Conservation (phyloP, 2,113 vertebrate genomes). For the Ranitomeya variabilis region DNA sequence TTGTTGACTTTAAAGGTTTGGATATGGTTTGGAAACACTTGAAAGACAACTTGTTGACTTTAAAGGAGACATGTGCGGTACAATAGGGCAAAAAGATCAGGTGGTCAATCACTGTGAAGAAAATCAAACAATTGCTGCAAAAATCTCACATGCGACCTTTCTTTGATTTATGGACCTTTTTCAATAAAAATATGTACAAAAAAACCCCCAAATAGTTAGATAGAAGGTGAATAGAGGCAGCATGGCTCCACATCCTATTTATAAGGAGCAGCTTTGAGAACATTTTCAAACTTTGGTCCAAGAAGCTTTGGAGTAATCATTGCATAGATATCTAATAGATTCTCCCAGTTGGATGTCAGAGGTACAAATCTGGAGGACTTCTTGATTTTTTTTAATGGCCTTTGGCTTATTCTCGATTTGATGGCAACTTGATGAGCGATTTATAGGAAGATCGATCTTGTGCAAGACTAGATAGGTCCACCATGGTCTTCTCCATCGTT, state of each 20-base stretch:
- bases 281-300: background rate
- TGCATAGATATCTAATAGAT: background rate
- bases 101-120: background rate
- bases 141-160: background rate
- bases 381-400: no score
- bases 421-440: no score
- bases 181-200: background rate
- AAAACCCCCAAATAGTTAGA: background rate
- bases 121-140: background rate
- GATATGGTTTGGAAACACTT: background rate
- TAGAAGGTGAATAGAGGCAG: background rate
- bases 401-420: no score
- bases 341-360: background rate
- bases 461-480: no score
- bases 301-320: background rate
- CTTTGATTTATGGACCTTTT: background rate
- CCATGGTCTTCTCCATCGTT: no score
- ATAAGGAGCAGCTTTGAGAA: background rate
- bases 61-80: background rate
- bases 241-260: background rate
- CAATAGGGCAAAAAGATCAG: background rate
- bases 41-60: background rate
- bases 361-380: no score
- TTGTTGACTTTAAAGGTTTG: background rate
- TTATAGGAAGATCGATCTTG: no score